Conservation (phyloP, 2,888 invertebrate species). For the Noctua comes region DNA sequence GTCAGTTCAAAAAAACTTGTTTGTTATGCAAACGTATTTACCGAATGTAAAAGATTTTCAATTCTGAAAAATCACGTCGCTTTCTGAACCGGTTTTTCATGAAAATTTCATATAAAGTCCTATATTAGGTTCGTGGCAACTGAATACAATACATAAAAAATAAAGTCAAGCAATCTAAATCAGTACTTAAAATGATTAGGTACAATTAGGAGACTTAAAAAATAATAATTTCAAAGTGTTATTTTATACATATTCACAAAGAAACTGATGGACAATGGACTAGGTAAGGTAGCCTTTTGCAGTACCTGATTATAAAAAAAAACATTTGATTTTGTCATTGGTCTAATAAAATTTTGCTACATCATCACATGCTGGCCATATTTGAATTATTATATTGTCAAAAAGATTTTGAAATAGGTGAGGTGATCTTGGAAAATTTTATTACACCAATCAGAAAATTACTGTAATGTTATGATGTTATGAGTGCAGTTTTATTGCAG, state of each 20-base stretch:
- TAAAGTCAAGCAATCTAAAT: not conserved
- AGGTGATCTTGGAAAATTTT: too few species aligned
- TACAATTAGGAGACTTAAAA: not conserved
- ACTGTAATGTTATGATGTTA: too few species aligned
- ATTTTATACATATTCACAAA: not conserved
- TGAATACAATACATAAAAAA: slow-evolving; percentile 8
- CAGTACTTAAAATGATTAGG: not conserved
- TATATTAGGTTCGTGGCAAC: slow-evolving; percentile 22
- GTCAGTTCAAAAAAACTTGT: slow-evolving; percentile 6
- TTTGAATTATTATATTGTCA: too few species aligned
- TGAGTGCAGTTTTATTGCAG: too few species aligned
- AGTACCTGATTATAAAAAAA: too few species aligned
- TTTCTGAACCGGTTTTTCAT: slow-evolving; percentile 33
- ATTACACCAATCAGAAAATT: too few species aligned
- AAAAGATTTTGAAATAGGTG: too few species aligned
- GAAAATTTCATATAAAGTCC: slow-evolving; percentile 27
- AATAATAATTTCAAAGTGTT: not conserved
- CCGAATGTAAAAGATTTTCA: slow-evolving; percentile 9
- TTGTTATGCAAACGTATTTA: slow-evolving; percentile 21
- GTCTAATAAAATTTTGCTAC: too few species aligned
- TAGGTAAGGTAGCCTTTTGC: too few species aligned
- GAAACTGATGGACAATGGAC: not conserved
- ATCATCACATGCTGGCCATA: too few species aligned
- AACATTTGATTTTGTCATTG: too few species aligned
- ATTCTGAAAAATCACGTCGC: slow-evolving; percentile 30